Evolutionary conservation across 2,888 invertebrate genomes (phyloP).

Genomic region (Heliconius cydno): DNA sequence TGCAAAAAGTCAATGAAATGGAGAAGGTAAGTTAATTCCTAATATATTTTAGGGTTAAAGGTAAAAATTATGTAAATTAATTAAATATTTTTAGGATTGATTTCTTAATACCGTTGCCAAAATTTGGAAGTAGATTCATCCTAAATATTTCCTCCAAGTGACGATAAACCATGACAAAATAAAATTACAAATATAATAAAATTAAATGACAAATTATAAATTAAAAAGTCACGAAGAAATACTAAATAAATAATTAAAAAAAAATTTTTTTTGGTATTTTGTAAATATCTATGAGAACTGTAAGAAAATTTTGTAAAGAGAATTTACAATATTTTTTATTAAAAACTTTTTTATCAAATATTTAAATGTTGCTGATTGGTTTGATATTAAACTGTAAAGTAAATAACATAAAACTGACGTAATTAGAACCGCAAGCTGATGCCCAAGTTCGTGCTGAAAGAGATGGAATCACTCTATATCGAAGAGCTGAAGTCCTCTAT

Average conservation of each 20-base stretch:
- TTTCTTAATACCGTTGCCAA: no score
- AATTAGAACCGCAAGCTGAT: slow-evolving; percentile 96
- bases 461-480: slow-evolving; percentile 99
- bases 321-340: not conserved
- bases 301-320: not conserved
- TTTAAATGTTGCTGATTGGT: not conserved
- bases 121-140: no score
- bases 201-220: no score
- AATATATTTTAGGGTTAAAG: not conserved
- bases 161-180: no score
- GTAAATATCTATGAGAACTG: not conserved
- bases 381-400: not conserved
- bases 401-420: not conserved
- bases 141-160: no score
- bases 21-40: slow-evolving; percentile 88
- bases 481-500: slow-evolving; percentile 99
- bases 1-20: slow-evolving; percentile 98
- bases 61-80: no score
- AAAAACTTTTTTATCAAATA: not conserved
- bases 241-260: no score
- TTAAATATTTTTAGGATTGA: no score
- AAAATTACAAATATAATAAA: no score
- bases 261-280: not conserved
- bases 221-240: no score
- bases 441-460: slow-evolving; percentile 99